Percentiles rank a stretch among this genome's conserved stretches.
phyloP scores from a whole-genome alignment of 1,140 invertebrate species.

The Heliothis virescens region DNA sequence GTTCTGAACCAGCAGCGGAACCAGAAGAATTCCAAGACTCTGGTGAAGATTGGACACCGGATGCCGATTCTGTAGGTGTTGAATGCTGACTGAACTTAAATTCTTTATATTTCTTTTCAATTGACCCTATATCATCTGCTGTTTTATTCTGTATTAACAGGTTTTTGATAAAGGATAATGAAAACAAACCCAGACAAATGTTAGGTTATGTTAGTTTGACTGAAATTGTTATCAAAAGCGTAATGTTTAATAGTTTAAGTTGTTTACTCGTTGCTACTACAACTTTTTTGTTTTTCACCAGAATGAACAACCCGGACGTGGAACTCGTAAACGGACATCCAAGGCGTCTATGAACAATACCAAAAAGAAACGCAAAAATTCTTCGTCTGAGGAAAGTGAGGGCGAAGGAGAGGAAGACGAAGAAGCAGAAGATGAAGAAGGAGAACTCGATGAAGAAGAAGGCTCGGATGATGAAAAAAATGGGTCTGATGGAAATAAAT shows the following conservation, averaged over 20 bases:
- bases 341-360: conserved; percentile 71
- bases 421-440: conserved; percentile 81
- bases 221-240: too few species aligned
- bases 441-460: conserved; percentile 81
- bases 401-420: conserved; percentile 80
- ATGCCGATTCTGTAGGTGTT: conserved; percentile 80
- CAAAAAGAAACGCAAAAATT: conserved; percentile 81
- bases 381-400: conserved; percentile 79
- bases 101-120: not conserved
- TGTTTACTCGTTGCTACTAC: too few species aligned
- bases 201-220: not conserved
- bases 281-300: conserved; percentile 45
- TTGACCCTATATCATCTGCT: too few species aligned
- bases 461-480: conserved; percentile 86
- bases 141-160: too few species aligned
- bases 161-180: too few species aligned
- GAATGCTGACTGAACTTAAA: not conserved
- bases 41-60: conserved; percentile 86
- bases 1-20: conserved; percentile 79
- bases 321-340: conserved; percentile 72
- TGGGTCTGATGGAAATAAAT: conserved; percentile 85
- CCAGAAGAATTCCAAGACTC: conserved; percentile 86
- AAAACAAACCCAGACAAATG: not conserved
- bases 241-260: not conserved
- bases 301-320: conserved; percentile 74